Evolutionary conservation across 2,113 vertebrate species (phyloP), one percentile per base, ranked within the genome.

Genomic region (Apodemus sylvaticus): DNA sequence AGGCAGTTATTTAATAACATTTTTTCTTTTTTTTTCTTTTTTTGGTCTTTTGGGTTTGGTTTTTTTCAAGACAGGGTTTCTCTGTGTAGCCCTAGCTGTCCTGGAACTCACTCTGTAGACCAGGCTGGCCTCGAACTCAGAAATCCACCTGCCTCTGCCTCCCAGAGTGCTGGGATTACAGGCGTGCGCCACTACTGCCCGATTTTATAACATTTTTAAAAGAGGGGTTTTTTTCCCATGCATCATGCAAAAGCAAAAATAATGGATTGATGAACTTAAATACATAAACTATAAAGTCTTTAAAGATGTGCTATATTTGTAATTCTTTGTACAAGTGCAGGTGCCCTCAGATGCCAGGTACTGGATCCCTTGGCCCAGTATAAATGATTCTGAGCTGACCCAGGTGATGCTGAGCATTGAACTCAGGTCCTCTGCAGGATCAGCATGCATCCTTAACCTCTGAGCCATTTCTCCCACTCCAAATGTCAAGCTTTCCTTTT

Each of bases 161-260:
- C n/a, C n/a, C n/a, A n/a, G n/a, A n/a, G n/a, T n/a, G n/a, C n/a
- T n/a, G n/a, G n/a, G n/a, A n/a, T n/a, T n/a, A n/a, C n/a, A n/a
- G n/a, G n/a, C n/a, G n/a, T n/a, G n/a, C n/a, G n/a, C n/a, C n/a
- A n/a, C n/a, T n/a, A n/a, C n/a, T n/a, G n/a, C n/a, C n/a, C n/a
- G n/a, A n/a, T n/a, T n/a, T 82, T 79, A 71, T 20, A 85, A 48
- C 39, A 39, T 39, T 71, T 97, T 87, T 77, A 91, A 81, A 71
- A 73, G 19, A 87, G 82, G 13, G 82, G 13, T 7, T 53, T 53
- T 93, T 89, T 64, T 60, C 17, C 11, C 8, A 81, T 77, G 45
- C 8, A 78, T 79, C 14, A 9, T 51, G 16, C 64, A 60, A 90
- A 88, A 86, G 29, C 58, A 60, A 94, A 86, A 92, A 2, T 78